Percentiles rank a stretch among this genome's conserved stretches.
phyloP scores from a whole-genome alignment of 2,888 invertebrate species.

The Trileptium ribeirensis region DNA sequence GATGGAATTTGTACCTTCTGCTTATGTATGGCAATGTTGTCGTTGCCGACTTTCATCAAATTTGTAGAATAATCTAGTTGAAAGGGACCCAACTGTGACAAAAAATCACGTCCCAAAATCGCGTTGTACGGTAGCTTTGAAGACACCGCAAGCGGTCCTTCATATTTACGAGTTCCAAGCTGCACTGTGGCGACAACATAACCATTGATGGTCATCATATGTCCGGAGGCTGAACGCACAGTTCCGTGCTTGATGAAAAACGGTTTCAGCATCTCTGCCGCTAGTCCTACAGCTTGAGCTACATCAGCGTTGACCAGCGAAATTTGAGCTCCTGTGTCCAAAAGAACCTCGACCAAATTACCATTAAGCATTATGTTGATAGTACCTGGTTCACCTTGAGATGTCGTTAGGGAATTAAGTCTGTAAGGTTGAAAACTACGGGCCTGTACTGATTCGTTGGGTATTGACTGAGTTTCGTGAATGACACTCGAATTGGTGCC shows the following conservation, averaged over 20 bases:
- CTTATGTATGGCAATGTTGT: too few species aligned
- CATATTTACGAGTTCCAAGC: not conserved
- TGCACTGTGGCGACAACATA: not conserved
- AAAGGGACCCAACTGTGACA: not conserved
- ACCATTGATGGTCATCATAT: not conserved
- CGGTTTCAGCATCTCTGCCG: not conserved
- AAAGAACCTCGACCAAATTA: not conserved
- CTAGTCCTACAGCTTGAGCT: not conserved
- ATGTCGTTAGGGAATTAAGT: not conserved
- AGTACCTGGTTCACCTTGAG: not conserved
- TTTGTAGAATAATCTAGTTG: too few species aligned
- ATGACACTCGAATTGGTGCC: too few species aligned
- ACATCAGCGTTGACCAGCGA: not conserved
- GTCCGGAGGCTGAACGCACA: not conserved
- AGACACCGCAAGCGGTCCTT: not conserved
- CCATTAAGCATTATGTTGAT: not conserved
- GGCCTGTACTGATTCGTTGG: too few species aligned
- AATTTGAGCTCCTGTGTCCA: not conserved
- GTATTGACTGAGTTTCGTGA: too few species aligned
- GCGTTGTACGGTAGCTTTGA: not conserved
- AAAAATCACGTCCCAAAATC: not conserved
- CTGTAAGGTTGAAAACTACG: not conserved
- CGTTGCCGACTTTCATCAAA: too few species aligned
- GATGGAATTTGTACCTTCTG: too few species aligned
- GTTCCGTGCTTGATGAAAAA: not conserved